Base-by-base conservation (phyloP, 2,888 invertebrate species). In the Labia minor region DNA sequence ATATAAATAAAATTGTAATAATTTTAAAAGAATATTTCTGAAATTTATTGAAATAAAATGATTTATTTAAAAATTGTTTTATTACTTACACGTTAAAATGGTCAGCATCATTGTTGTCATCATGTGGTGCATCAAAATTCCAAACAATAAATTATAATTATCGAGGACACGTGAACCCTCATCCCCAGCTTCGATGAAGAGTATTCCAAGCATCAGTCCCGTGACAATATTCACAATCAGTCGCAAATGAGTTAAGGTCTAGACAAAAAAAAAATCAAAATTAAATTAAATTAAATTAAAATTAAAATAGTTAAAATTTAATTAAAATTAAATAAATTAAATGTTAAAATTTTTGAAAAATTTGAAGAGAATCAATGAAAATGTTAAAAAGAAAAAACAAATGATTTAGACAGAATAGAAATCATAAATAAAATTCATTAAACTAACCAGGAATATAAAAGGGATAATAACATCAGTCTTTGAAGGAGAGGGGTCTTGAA, bases 31-130 rank as follows among this genome's bases (percentile, higher is more conserved):
- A 49, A n/a, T 49, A 49, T n/a, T n/a, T n/a, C n/a, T n/a, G n/a
- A n/a, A n/a, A n/a, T n/a, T n/a, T n/a, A n/a, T n/a, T n/a, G n/a
- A n/a, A n/a, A n/a, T n/a, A n/a, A n/a, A n/a, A n/a, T n/a, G n/a
- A n/a, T n/a, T n/a, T n/a, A n/a, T n/a, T n/a, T n/a, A n/a, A n/a
- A n/a, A n/a, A n/a, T n/a, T n/a, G n/a, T n/a, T n/a, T n/a, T n/a
- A n/a, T n/a, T n/a, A n/a, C 88, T 84, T 79, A 92, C 92, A 92
- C 11, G 91, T 92, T 21, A 70, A 68, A 49, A 71, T 70, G n/a
- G 91, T 92, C 19, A 92, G 80, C 92, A 92, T 92, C 90, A 92
- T 92, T 0, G 91, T 89, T 1, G 90, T 88, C 89, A 92, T 90
- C 82, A 91, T 93, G 73, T 94, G 89, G 77, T 96, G 95, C 82